Evolutionary conservation across 37 sponge, comb jelly and placozoan genomes (phyloP).

Genomic region (Ianthella basta): DNA sequence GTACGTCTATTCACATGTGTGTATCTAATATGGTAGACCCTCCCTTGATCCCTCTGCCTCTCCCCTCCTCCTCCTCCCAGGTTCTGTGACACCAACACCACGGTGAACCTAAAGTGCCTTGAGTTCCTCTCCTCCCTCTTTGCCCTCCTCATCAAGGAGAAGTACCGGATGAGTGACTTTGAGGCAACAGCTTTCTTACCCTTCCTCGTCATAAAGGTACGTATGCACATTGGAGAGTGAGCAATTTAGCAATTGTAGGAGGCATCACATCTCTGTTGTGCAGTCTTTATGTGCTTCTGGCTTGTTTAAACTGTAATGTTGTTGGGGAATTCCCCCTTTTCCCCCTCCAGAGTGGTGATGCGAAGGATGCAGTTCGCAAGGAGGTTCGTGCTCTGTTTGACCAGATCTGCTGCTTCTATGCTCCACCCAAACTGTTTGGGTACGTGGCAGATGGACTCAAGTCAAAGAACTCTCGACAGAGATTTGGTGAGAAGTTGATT

Average conservation of each 20-base stretch:
- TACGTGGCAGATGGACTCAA: constrained; percentile 87
- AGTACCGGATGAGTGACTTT: constrained; percentile 74
- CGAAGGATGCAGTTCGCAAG: constrained; percentile 90
- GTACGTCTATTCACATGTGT: neutral
- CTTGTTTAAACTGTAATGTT: too few relatives aligned
- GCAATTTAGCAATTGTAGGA: too few relatives aligned
- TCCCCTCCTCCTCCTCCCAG: neutral
- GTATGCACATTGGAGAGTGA: too few relatives aligned
- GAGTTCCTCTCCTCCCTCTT: constrained; percentile 73
- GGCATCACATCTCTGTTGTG: too few relatives aligned
- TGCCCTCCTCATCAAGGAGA: constrained; percentile 46
- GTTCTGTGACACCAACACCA: constrained; percentile 80
- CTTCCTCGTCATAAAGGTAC: constrained; percentile 79
- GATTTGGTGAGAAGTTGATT: constrained; percentile 60
- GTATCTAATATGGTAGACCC: too few relatives aligned
- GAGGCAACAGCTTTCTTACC: constrained; percentile 85
- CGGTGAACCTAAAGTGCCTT: constrained; percentile 80
- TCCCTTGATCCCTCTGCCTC: too few relatives aligned
- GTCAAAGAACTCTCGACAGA: constrained; percentile 83
- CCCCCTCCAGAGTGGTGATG: constrained; percentile 78
- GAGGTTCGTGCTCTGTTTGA: constrained; percentile 78
- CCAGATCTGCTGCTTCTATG: constrained; percentile 82
- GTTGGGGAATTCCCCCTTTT: neutral
- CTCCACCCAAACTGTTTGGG: constrained; percentile 74
- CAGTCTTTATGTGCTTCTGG: too few relatives aligned